phyloP scores from a whole-genome alignment of 2,797 vertebrate genomes.

The Acanthornis magna region DNA sequence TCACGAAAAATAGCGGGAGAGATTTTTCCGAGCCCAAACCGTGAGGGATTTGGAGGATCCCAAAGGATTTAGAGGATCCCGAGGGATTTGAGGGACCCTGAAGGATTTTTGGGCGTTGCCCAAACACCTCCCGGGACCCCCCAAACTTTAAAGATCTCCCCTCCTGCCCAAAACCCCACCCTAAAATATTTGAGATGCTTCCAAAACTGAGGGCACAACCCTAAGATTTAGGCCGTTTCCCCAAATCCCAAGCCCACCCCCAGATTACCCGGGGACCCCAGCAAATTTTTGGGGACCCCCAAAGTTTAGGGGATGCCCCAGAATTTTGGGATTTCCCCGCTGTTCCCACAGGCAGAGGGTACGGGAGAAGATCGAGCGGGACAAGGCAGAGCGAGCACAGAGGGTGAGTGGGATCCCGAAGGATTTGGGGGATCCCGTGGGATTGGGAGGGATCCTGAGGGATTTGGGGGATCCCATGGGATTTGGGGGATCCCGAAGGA shows the following conservation, averaged over 20 bases:
- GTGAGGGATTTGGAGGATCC: too few relatives aligned
- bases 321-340: too few relatives aligned
- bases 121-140: too few relatives aligned
- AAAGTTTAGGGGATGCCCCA: too few relatives aligned
- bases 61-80: too few relatives aligned
- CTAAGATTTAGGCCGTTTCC: fast-evolving
- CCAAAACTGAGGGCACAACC: neutral
- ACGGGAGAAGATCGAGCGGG: neutral
- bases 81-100: too few relatives aligned
- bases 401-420: neutral
- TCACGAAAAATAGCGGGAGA: neutral
- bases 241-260: too few relatives aligned
- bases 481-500: neutral
- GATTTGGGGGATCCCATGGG: fast-evolving
- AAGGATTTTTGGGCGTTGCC: too few relatives aligned
- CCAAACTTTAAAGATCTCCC: fast-evolving
- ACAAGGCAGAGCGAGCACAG: neutral
- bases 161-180: neutral
- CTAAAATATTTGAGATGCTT: too few relatives aligned
- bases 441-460: neutral
- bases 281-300: too few relatives aligned
- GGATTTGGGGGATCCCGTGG: neutral
- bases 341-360: neutral
- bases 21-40: neutral
- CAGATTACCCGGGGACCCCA: fast-evolving